Conservation (phyloP, 2,888 invertebrate genomes). For the Coelinius sp. region DNA sequence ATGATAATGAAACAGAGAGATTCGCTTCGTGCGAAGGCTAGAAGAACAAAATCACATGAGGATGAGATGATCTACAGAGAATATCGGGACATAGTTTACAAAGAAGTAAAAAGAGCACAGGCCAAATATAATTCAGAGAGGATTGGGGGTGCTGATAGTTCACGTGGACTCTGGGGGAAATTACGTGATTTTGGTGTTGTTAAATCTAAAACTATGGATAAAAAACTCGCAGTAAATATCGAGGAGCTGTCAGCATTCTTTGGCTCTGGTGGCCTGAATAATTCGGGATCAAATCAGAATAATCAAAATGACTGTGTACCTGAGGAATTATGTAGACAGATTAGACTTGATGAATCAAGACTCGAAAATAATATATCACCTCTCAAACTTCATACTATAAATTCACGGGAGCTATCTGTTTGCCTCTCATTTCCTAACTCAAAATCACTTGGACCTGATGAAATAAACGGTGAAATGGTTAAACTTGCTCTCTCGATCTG, state of each 20-base stretch:
- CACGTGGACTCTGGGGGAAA: neutral
- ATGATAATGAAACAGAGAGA: neutral
- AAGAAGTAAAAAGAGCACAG: neutral
- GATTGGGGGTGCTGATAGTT: neutral
- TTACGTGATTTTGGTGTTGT: neutral
- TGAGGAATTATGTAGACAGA: neutral
- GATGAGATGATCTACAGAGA: too few relatives aligned
- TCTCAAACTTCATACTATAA: neutral
- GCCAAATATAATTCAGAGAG: neutral
- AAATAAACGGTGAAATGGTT: neutral
- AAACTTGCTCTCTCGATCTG: slow-evolving; percentile 4
- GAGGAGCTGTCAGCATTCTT: neutral
- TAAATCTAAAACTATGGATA: neutral
- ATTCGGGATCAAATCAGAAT: neutral
- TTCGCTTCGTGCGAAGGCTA: neutral
- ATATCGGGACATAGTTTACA: neutral
- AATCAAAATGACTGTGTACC: too few relatives aligned
- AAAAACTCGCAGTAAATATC: neutral
- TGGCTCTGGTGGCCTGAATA: neutral
- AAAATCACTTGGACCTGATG: neutral
- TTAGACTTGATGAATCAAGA: neutral
- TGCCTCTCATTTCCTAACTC: neutral
- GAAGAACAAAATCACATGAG: too few relatives aligned
- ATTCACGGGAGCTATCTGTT: neutral
- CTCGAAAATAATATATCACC: neutral